Percentiles rank a stretch among this genome's conserved stretches.
These are phyloP conservation scores for Drosophila picticornis DNA, from an alignment of 2,888 invertebrate genomes.

Conservation along the genomic window DNA sequence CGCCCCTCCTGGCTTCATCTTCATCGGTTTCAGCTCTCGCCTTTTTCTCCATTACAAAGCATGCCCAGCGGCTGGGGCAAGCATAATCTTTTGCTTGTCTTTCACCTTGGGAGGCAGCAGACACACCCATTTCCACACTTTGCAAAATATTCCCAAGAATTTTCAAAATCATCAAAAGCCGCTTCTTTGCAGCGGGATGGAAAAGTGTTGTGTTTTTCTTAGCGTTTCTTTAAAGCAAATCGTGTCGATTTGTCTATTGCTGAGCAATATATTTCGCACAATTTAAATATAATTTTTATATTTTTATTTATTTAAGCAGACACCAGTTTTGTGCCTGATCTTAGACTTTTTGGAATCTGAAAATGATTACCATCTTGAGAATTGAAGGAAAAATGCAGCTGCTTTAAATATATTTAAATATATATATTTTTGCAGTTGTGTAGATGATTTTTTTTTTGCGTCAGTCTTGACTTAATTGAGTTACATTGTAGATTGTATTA, in stretches of 20 bases:
- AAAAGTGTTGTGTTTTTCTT: neutral
- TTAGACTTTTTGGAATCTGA: neutral
- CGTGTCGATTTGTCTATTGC: neutral
- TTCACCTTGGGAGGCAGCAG: conserved; percentile 55
- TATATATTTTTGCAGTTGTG: neutral
- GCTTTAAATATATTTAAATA: neutral
- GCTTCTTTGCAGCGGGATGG: neutral
- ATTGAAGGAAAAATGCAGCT: neutral
- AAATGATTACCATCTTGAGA: neutral
- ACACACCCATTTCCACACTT: conserved; percentile 15
- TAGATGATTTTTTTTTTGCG: neutral
- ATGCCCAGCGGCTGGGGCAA: conserved; percentile 75
- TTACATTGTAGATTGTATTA: neutral
- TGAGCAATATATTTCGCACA: neutral
- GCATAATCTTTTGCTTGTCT: conserved; percentile 78
- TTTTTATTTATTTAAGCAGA: neutral
- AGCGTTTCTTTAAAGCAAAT: neutral
- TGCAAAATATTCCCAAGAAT: neutral
- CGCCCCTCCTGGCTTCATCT: conserved; percentile 16
- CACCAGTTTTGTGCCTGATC: neutral
- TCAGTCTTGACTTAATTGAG: neutral
- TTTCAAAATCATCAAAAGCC: neutral
- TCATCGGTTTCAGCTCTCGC: conserved; percentile 35
- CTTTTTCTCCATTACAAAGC: conserved; percentile 64
- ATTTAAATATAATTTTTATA: neutral